Conservation (phyloP, 2,888 invertebrate genomes). For the Lasioglossum vierecki region DNA sequence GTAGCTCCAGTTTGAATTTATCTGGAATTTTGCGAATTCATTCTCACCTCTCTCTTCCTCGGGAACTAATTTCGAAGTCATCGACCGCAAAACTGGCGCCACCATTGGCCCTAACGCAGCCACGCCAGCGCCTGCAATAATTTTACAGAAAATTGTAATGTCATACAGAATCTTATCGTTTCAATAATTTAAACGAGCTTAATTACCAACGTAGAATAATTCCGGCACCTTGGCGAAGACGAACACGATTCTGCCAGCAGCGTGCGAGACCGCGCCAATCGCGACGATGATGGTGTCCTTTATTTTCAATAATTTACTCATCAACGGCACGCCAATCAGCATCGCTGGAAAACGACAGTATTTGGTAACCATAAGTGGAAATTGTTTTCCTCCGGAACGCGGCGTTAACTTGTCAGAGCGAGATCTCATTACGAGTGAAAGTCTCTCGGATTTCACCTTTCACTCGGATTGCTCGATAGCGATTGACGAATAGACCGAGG, state of each 20-base stretch:
- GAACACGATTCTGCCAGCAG: constrained; percentile 89
- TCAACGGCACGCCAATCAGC: constrained; percentile 89
- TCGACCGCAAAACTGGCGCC: constrained; percentile 91
- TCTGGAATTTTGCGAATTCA: neutral
- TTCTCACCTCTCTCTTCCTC: constrained; percentile 88
- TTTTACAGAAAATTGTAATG: neutral
- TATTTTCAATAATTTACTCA: constrained; percentile 89
- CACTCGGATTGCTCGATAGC: constrained; percentile 8
- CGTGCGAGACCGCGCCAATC: constrained; percentile 89
- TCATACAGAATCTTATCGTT: neutral
- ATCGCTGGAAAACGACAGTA: constrained; percentile 84
- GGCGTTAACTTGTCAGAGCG: neutral
- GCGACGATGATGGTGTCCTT: constrained; percentile 90
- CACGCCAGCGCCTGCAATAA: constrained; percentile 87
- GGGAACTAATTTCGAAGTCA: constrained; percentile 91
- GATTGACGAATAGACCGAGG: neutral
- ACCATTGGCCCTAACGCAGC: constrained; percentile 92
- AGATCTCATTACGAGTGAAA: constrained; percentile 41
- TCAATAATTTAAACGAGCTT: neutral
- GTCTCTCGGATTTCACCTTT: constrained; percentile 46
- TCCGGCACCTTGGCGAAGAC: constrained; percentile 86
- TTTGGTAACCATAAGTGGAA: neutral
- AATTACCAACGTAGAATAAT: constrained; percentile 87
- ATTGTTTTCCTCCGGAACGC: neutral
- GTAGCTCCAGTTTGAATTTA: neutral